Base-by-base conservation (phyloP, 2,797 vertebrate genomes). In the Hippoglossus hippoglossus region DNA sequence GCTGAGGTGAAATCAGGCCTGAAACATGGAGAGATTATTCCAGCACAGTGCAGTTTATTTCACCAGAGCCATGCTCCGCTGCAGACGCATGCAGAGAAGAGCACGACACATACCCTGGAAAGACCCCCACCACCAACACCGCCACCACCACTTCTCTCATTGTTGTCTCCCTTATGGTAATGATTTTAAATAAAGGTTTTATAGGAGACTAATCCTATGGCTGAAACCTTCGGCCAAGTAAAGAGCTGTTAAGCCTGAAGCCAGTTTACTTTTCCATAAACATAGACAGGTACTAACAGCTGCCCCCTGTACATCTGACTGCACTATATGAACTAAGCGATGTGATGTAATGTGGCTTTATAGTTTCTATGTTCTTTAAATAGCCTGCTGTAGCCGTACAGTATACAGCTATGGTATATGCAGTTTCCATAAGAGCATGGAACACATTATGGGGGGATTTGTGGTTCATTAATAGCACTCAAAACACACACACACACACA, bases 11-110 rank as follows among this genome's bases (percentile, higher is more conserved):
- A 87, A 82, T 86, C 81, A 81, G 73, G 76, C 83, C 74, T 87
- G 80, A 90, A 81, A 90, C 69, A 75, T 28, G 3, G 26, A 67
- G 55, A 62, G 70, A 88, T 91, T 81, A 83, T 89, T 90, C 79
- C 77, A 82, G 80, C 73, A 84, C 82, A 72, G 54, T 85, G 81
- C 75, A 79, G 83, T 75, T 85, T 82, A 77, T 81, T 55, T 81
- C 70, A 76, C 68, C 56, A 72, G 60, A 82, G 69, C 64, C 61
- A 57, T 6, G 57, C 72, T 84, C 82, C 36, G 80, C 69, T 68
- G 77, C 82, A 83, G 73, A 84, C 54, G 39, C 67, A 69, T 63
- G 65, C 55, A 63, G 21, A 47, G 69, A 75, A 56, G 44, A 69
- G 71, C 67, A 63, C 22, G 8, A 51, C 62, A 57, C 55, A 64